Base-by-base conservation (phyloP, 2,113 vertebrate species). In the Triplophysa dalaica region DNA sequence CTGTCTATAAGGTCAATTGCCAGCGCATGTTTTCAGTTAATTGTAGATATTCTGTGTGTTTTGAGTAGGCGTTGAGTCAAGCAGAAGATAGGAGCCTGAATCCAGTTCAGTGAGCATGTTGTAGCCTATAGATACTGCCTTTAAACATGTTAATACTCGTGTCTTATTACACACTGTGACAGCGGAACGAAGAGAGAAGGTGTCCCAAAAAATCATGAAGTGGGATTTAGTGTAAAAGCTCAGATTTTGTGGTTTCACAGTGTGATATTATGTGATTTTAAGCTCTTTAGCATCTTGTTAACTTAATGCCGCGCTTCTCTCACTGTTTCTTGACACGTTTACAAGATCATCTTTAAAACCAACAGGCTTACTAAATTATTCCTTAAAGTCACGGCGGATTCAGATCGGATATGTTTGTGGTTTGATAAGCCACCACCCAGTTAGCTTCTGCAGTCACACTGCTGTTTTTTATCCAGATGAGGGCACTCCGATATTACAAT, bases 401-500 rank as follows among this genome's bases (percentile, higher is more conserved):
- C 60, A 26, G 41, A 75, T n/a, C 0, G 17, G 17, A 77, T 77
- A 21, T 77, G 24, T 24, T 33, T 50, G 29, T n/a, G 24, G 21
- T 64, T 29, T 64, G 60, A 52, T 33, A 21, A 21, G 29, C 41
- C 48, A 16, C 45, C 60, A 41, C 56, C 29, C n/a, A 43, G 70
- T 19, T 26, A 22, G 38, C 16, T 8, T 38, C 33, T 62, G 56
- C 58, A 21, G 65, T 67, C 58, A 22, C 38, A 43, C 60, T 70
- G 17, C 54, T 26, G 48, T 50, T 50, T 21, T 81, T 19, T 43
- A 54, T 75, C 78, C 79, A 79, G 82, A 73, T 61, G 82, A 85
- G 81, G 75, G 75, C 79, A 73, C 82, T 83, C 67, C 13, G 26
- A 62, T 67, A 65, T 69, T 79, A 62, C 81, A 61, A 13, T 83